Evolutionary conservation across 1,140 invertebrate genomes (phyloP).

Genomic region (Drosophila parvula): DNA sequence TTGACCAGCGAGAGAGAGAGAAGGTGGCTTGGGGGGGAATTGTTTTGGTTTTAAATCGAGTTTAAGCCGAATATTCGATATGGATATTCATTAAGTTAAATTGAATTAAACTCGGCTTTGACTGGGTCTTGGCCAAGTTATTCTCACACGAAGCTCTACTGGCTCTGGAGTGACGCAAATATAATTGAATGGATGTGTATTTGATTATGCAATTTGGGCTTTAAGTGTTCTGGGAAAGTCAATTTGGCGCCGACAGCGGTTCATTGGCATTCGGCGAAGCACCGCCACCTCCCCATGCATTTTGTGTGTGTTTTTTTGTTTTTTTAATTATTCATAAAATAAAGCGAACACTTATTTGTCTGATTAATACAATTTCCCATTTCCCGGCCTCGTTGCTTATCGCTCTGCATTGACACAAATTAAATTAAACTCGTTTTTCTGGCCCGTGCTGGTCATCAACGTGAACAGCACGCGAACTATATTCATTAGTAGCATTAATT

Average conservation of each 20-base stretch:
- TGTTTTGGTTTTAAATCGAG: constrained; percentile 19
- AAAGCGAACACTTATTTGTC: constrained; percentile 41
- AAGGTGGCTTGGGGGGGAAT: background rate
- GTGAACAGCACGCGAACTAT: constrained; percentile 25
- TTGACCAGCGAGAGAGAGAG: background rate
- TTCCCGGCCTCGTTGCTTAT: constrained; percentile 24
- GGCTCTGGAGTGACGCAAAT: constrained; percentile 20
- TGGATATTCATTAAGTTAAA: constrained; percentile 31
- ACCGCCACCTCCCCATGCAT: constrained; percentile 13
- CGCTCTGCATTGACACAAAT: constrained; percentile 59
- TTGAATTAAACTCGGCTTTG: constrained; percentile 37
- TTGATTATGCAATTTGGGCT: constrained; percentile 44
- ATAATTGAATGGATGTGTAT: constrained; percentile 44
- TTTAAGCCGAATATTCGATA: constrained; percentile 10
- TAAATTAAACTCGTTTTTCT: constrained; percentile 58
- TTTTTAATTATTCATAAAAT: constrained; percentile 50
- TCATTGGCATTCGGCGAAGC: constrained; percentile 18
- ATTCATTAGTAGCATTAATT: constrained; percentile 76
- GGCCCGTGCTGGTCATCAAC: constrained; percentile 10
- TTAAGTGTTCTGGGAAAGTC: constrained; percentile 27
- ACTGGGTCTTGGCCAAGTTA: constrained; percentile 29
- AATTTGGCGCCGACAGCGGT: constrained; percentile 27
- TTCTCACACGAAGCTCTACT: constrained; percentile 13
- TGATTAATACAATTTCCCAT: constrained; percentile 61
- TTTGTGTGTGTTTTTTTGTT: too few species aligned